Evolutionary conservation across 2,797 vertebrate species (phyloP), one percentile per base, ranked within the genome.

Genomic region (Tangara arthus): DNA sequence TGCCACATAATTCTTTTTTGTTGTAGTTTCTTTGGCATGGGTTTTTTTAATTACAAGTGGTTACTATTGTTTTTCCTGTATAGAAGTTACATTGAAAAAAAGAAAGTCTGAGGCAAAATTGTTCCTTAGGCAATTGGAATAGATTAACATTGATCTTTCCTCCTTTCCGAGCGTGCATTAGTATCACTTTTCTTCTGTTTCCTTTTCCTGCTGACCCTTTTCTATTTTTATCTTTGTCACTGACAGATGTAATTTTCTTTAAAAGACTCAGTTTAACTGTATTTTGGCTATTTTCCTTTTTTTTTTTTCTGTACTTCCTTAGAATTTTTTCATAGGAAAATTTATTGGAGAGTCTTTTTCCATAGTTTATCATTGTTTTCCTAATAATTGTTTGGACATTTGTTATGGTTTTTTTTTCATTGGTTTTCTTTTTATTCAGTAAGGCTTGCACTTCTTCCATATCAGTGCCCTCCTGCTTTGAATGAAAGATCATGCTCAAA

Each of bases 191-290:
- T 81, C 28, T 70, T 68, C 46, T 66, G 7, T 56, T 94, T 82
- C 77, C 22, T 82, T 39, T 30, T 15, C 11, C 22, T 89, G 21
- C 11, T 83, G 27, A 69, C 22, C 23, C 2, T 78, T 69, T 76
- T 69, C 59, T 84, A 65, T 87, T 81, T 91, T 90, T 87, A 44
- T 75, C 34, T 77, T 83, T 88, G 30, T 55, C 65, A 66, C 6
- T 69, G 63, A 57, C n/a, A 76, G 21, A 23, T 34, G 4, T 5
- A 83, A 76, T 91, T 69, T 91, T 59, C 35, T 65, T 81, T 81
- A 39, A 59, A 69, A 47, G 30, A 11, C 3, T 86, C 41, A n/a
- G 1, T 8, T 41, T 46, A 64, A 37, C 28, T 47, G 4, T 27
- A 50, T 53, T 82, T 63, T 92, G 11, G 47, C 17, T 68, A n/a